Base-by-base conservation (phyloP, 2,888 invertebrate genomes). In the Drosophila lacicola region DNA sequence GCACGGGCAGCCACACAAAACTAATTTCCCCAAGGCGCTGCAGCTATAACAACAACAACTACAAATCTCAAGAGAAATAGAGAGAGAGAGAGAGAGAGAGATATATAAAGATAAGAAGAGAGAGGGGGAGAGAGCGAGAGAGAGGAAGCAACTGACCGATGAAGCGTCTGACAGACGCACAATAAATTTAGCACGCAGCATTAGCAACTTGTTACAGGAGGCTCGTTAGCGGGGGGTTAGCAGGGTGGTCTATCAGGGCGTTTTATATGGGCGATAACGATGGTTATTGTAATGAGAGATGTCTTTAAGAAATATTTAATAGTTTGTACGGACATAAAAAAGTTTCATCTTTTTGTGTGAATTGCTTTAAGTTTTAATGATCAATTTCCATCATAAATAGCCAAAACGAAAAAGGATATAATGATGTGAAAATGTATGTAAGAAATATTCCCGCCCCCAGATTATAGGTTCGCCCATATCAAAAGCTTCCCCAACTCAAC, bases 1-100 rank as follows among this genome's bases (percentile, higher is more conserved):
- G 72, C 69, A 60, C 65, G 58, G 66, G 65, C 67, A 74, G 60
- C 74, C 72, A 42, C 88, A 88, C 83, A 89, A 85, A 89, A 89
- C 88, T 88, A 89, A 89, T 86, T 86, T 86, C 85, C 89, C 85
- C 89, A 86, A 85, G 90, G 85, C 83, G 83, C 82, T 81, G 87
- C 78, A 68, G 81, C 75, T 70, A 70, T 66, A 78, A 70, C 46
- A 80, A 72, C 50, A 61, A 53, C 37, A 69, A 39, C 37, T 44
- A 29, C 37, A 61, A 80, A 53, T 58, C 41, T 39, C 45, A 4
- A 5, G 50, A 14, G 19, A 42, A 29, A 19, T 11, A 14, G 14
- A 58, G 17, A 34, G 10, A 6, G 29, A 39, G 17, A 19, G n/a
- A 14, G 14, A 58, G 17, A 34, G 10, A 6, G 29, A 39, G 17